A percentile compares a stretch with the other conserved stretches of the same genome.
Evolutionary conservation across 1,140 invertebrate species (phyloP).

Genomic region (Danaus plexippus): DNA sequence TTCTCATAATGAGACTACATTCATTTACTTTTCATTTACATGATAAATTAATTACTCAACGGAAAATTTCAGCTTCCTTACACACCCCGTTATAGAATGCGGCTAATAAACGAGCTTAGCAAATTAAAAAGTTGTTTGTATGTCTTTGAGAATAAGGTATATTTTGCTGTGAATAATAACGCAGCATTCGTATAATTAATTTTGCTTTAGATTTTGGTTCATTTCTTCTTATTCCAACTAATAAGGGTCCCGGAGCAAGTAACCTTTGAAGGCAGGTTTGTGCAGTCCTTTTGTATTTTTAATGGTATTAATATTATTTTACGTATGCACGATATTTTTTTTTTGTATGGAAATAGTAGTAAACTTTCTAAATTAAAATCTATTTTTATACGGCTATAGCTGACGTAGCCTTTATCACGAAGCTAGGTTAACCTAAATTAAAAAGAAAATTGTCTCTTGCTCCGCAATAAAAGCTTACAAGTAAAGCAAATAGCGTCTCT

Average conservation of each 20-base stretch:
- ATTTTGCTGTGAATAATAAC: constrained; percentile 6
- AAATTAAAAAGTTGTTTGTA: constrained; percentile 1
- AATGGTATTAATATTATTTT: too few relatives aligned
- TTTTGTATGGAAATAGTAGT: too few relatives aligned
- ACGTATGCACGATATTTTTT: too few relatives aligned
- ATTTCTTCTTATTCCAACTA: constrained; percentile 22
- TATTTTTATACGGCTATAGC: too few relatives aligned
- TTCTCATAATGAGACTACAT: too few relatives aligned
- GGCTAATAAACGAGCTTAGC: neutral
- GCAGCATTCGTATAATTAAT: constrained; percentile 4
- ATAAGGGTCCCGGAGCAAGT: constrained; percentile 20
- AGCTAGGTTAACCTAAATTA: too few relatives aligned
- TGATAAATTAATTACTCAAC: constrained; percentile 20
- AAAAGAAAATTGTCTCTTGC: too few relatives aligned
- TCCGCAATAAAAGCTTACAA: too few relatives aligned
- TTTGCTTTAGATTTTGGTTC: constrained; percentile 8
- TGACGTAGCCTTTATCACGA: too few relatives aligned
- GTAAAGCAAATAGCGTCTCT: too few relatives aligned
- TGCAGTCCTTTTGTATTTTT: too few relatives aligned
- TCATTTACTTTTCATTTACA: constrained; percentile 6
- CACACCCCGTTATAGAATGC: constrained; percentile 9
- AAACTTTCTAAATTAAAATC: too few relatives aligned
- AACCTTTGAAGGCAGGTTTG: constrained; percentile 15
- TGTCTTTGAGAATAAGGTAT: constrained; percentile 3
- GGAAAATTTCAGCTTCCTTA: constrained; percentile 21